Evolutionary conservation across 2,888 invertebrate genomes (phyloP), one percentile per base, ranked within the genome.

Genomic region (Oasisia sp.): DNA sequence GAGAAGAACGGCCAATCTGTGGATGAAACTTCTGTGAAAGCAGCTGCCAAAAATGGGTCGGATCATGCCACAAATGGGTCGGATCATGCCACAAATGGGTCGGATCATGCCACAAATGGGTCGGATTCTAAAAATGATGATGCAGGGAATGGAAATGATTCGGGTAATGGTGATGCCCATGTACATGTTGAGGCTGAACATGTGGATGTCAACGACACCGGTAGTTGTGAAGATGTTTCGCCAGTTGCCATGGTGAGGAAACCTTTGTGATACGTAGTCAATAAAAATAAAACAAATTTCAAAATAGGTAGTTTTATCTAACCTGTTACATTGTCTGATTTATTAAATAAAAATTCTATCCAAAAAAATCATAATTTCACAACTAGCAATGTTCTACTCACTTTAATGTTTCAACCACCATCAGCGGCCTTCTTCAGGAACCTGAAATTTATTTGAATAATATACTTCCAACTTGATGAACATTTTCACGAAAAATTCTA

Each of bases 1-100:
- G 38, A 94, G 91, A 74, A n/a, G 74, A 74, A 74, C 27, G 74
- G 74, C 74, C 74, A 74, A n/a, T 2, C 74, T 74, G n/a, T 74
- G 74, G 74, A 74, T 74, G 74, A 74, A 74, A 27, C 14, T 27
- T 74, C 74, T 74, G 74, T 74, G 27, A 74, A 74, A 27, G n/a
- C 74, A 74, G 27, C 74, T 74, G 74, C 74, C 74, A 74, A 74
- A 74, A 74, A 74, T 74, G 74, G 74, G 74, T 74, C 74, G 19
- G 27, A 74, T 74, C 27, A 14, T n/a, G 19, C 74, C 74, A 74
- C 27, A 74, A 74, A 74, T 74, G 74, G 74, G 74, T 74, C 74
- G 19, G 27, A 74, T 74, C 27, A 14, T n/a, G 19, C 74, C 74
- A 74, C 27, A 74, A 74, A 74, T 74, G 74, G 74, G 74, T 74